A percentile compares a stretch with the other conserved stretches of the same genome.
These are phyloP conservation scores for Aramus guarauna DNA, from an alignment of 2,113 vertebrate genomes.

Conservation along the genomic window DNA sequence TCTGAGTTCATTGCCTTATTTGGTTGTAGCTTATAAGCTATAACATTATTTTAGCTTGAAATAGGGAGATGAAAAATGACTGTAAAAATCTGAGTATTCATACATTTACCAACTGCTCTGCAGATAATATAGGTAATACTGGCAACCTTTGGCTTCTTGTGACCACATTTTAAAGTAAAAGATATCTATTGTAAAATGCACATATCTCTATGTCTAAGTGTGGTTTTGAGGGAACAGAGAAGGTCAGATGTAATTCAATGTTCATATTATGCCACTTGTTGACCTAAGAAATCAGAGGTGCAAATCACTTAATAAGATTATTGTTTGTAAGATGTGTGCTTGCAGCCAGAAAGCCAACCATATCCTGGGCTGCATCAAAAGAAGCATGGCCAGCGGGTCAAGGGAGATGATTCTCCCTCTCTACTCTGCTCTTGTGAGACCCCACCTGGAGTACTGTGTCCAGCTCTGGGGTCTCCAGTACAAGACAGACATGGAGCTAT, in stretches of 20 bases:
- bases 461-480: too few species aligned
- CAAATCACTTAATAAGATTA: conserved; percentile 2
- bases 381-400: too few species aligned
- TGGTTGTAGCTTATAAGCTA: not conserved
- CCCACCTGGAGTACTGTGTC: too few species aligned
- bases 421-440: too few species aligned
- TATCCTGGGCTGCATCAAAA: too few species aligned
- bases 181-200: not conserved
- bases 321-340: not conserved
- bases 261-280: not conserved
- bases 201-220: not conserved
- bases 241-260: not conserved
- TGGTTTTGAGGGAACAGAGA: not conserved
- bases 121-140: not conserved
- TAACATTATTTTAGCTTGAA: conserved; percentile 34
- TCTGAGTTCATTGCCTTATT: not conserved
- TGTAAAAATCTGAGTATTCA: not conserved
- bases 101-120: not conserved
- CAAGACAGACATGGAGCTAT: too few species aligned
- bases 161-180: not conserved
- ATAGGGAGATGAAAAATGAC: not conserved
- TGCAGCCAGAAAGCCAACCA: too few species aligned
- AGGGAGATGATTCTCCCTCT: too few species aligned
- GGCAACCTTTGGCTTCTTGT: not conserved
- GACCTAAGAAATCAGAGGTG: not conserved